phyloP scores from a whole-genome alignment of 2,888 invertebrate genomes.

The Ophioninae sp. region DNA sequence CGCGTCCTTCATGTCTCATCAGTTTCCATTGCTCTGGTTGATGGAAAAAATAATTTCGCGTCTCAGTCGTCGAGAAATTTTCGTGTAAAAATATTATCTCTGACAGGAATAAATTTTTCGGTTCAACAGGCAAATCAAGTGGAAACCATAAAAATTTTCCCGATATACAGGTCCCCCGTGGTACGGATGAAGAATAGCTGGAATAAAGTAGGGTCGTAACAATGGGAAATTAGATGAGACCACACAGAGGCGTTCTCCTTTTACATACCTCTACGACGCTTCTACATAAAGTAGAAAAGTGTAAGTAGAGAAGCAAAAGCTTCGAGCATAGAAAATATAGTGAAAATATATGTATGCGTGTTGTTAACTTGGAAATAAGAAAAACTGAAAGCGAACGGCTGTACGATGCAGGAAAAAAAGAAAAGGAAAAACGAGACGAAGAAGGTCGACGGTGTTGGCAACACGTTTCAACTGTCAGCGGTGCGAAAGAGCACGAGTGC shows the following conservation, averaged over 20 bases:
- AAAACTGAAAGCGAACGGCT: background rate
- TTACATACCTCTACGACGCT: conserved; percentile 18
- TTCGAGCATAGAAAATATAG: conserved; percentile 26
- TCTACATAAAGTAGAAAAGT: conserved; percentile 29
- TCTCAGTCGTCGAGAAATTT: background rate
- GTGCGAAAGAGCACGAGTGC: conserved; percentile 40
- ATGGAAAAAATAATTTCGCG: background rate
- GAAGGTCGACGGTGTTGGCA: conserved; percentile 40
- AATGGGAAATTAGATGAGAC: conserved; percentile 57
- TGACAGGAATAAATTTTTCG: conserved; percentile 17
- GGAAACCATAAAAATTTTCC: conserved; percentile 17
- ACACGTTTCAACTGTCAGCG: conserved; percentile 57
- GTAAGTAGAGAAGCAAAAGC: background rate
- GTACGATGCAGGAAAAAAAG: background rate
- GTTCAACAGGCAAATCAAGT: conserved; percentile 33
- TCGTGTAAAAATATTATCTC: background rate
- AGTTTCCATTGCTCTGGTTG: background rate
- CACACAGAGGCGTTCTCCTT: background rate
- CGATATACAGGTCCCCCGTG: conserved; percentile 9
- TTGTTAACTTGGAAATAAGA: background rate
- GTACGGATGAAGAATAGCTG: conserved; percentile 33
- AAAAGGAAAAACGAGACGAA: background rate
- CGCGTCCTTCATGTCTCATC: background rate
- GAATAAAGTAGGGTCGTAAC: conserved; percentile 38
- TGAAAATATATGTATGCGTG: background rate